Evolutionary conservation across 2,888 invertebrate genomes (phyloP), one percentile per base, ranked within the genome.

Genomic region (Hydrotaea cyrtoneurina): DNA sequence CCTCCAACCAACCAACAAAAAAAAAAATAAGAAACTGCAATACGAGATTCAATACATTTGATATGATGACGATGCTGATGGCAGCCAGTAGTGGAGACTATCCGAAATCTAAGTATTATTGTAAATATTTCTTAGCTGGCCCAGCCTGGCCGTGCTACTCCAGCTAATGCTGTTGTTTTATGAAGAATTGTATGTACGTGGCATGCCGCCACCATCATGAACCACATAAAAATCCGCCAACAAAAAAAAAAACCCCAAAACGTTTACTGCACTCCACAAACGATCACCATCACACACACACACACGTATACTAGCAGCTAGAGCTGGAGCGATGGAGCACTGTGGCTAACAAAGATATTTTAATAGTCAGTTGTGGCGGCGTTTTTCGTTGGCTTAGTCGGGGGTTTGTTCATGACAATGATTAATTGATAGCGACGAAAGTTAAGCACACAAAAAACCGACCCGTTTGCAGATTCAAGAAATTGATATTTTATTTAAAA

Each of bases 181-280:
- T 69, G 71, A 82, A 59, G 76, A 82, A 80, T 85, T 82, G 73
- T 74, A 79, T n/a, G 55, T 83, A 84, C 73, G 75, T 85, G 84
- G 82, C 84, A 80, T 85, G 85, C 85, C 85, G 85, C 85, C 85
- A 80, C 53, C 79, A 82, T 79, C 79, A 85, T 82, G 82, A 76
- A 85, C 79, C 82, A 82, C 66, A 85, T 85, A 85, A 85, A 81
- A 66, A 43, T 11, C 59, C 26, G 5, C 21, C 5, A 57, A 31
- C 31, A 57, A 19, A 57, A 5, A 21, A 21, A 57, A 57, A 57
- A 26, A 59, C n/a, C n/a, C n/a, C n/a, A 21, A 62, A 62, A 66
- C 13, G 39, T 21, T 15, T 19, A 46, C 69, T 19, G 31, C 15
- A 23, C 46, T 82, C 69, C 69, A 73, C 64, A 76, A 76, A 77